phyloP scores from a whole-genome alignment of 2,888 invertebrate species.

The Pyrochroa serraticornis region DNA sequence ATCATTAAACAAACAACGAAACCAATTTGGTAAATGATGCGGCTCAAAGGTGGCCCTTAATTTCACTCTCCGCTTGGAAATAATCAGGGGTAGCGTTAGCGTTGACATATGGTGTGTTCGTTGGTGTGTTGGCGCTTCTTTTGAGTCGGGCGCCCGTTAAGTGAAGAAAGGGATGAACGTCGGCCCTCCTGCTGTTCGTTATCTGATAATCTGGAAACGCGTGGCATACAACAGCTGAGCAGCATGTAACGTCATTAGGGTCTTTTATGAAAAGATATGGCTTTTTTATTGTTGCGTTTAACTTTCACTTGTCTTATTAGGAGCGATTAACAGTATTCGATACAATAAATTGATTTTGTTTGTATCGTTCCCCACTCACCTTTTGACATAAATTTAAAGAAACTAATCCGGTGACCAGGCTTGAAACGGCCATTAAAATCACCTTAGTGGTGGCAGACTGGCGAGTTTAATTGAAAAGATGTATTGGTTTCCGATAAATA shows the following conservation, averaged over 20 bases:
- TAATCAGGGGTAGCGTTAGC: constrained; percentile 15
- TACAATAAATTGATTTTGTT: constrained; percentile 26
- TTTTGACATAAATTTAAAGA: constrained; percentile 23
- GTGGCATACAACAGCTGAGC: constrained; percentile 38
- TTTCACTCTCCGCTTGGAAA: constrained; percentile 8
- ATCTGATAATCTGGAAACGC: constrained; percentile 37
- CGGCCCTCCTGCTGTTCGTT: constrained; percentile 37
- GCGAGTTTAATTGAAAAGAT: constrained; percentile 27
- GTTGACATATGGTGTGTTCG: constrained; percentile 21
- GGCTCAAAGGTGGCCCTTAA: constrained; percentile 1
- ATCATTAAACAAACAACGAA: constrained; percentile 18
- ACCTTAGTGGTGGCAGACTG: constrained; percentile 20
- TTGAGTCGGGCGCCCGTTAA: no score
- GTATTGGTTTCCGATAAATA: constrained; percentile 41
- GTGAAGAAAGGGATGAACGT: constrained; percentile 24
- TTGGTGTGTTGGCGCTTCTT: constrained; percentile 2
- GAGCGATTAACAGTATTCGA: constrained; percentile 28
- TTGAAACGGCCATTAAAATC: constrained; percentile 24
- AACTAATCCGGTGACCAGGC: neutral
- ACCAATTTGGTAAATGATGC: neutral
- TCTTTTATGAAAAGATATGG: constrained; percentile 12
- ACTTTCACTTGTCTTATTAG: constrained; percentile 30
- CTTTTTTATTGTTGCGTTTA: constrained; percentile 18
- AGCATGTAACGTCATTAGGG: constrained; percentile 22
- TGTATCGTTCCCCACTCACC: constrained; percentile 19